phyloP scores from a whole-genome alignment of 2,888 invertebrate genomes.

The Bruchidius siliquastri region DNA sequence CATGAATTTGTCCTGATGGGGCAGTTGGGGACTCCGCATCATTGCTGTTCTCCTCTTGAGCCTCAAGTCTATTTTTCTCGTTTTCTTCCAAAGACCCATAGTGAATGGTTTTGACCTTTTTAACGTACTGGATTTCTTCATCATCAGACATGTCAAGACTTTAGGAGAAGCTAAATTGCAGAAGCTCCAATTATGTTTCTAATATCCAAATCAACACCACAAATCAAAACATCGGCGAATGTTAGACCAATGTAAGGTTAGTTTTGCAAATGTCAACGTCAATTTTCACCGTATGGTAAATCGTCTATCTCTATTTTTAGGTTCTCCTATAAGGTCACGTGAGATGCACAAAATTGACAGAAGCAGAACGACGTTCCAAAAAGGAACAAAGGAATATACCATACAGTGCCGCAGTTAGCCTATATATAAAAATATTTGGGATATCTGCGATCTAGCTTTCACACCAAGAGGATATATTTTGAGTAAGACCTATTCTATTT shows the following conservation, averaged over 20 bases:
- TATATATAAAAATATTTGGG: too few species aligned
- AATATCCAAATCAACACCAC: too few species aligned
- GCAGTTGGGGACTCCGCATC: constrained; percentile 54
- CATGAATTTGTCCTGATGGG: constrained; percentile 60
- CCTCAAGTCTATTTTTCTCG: constrained; percentile 67
- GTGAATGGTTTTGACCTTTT: constrained; percentile 73
- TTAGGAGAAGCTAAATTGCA: not conserved
- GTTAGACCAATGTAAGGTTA: not conserved
- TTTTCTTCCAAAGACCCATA: constrained; percentile 88
- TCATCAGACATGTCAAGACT: constrained; percentile 71
- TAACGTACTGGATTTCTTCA: constrained; percentile 68
- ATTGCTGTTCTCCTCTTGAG: constrained; percentile 51
- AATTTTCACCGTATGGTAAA: not conserved
- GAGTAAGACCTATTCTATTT: too few species aligned
- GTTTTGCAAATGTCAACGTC: not conserved
- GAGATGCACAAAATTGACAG: not conserved
- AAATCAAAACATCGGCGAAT: not conserved
- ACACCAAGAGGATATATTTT: too few species aligned
- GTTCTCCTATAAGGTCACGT: not conserved
- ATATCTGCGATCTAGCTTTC: too few species aligned
- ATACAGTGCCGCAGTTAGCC: not conserved
- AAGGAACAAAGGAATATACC: not conserved
- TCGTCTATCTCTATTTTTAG: not conserved
- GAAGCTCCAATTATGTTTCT: not conserved
- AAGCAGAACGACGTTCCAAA: not conserved